Conservation (phyloP, 2,797 vertebrate genomes). For the Fistularia commersonii region DNA sequence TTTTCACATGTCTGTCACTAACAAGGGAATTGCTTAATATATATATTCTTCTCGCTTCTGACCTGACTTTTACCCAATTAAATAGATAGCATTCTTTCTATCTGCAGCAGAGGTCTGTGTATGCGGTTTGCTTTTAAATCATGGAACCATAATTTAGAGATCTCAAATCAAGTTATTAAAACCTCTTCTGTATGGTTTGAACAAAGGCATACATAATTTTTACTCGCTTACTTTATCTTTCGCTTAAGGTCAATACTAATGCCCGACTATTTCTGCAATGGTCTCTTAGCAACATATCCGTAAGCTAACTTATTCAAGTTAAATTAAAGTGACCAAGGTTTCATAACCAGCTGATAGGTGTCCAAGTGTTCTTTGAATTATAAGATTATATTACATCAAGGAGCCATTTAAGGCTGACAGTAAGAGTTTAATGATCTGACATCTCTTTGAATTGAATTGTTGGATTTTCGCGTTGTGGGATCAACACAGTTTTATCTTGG, state of each 20-base stretch:
- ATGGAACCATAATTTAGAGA: too few species aligned
- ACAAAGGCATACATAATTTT: slow-evolving; percentile 18
- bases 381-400: background rate
- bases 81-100: too few species aligned
- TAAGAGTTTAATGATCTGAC: slow-evolving; percentile 5
- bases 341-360: slow-evolving; percentile 6
- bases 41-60: too few species aligned
- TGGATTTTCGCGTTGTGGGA: too few species aligned
- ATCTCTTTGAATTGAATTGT: too few species aligned
- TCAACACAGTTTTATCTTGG: too few species aligned
- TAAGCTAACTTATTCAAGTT: slow-evolving; percentile 27
- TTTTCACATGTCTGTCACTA: too few species aligned
- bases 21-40: too few species aligned
- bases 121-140: too few species aligned
- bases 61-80: too few species aligned
- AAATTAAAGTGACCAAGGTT: slow-evolving; percentile 31
- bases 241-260: slow-evolving; percentile 48
- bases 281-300: slow-evolving; percentile 57
- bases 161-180: too few species aligned
- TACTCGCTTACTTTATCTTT: slow-evolving; percentile 19
- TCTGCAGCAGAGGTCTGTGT: too few species aligned
- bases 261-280: slow-evolving; percentile 24
- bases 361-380: slow-evolving; percentile 15
- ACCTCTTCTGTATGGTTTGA: slow-evolving; percentile 2
- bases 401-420: background rate